Conservation (phyloP, 2,113 vertebrate genomes). For the Dipodomys spectabilis region DNA sequence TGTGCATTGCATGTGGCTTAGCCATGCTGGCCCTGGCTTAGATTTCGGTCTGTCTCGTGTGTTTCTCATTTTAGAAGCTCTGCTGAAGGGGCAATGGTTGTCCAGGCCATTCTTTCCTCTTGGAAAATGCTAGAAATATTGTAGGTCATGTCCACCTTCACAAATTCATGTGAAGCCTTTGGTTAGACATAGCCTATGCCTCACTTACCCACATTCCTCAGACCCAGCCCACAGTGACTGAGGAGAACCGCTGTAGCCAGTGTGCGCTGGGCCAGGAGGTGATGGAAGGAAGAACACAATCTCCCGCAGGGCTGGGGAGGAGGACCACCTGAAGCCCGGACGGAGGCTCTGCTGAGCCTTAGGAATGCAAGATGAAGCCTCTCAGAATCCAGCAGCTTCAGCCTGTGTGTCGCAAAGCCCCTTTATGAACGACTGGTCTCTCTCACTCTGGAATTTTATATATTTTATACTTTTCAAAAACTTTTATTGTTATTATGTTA, state of each 20-base stretch:
- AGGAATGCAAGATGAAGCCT: no score
- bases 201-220: not conserved
- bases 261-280: no score
- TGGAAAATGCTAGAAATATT: not conserved
- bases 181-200: no score
- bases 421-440: not conserved
- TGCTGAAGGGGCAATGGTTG: not conserved
- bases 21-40: not conserved
- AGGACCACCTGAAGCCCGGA: no score
- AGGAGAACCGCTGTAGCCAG: not conserved
- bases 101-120: no score
- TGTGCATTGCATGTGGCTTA: not conserved
- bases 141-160: no score
- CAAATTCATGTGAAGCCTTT: no score
- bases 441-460: not conserved
- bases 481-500: no score
- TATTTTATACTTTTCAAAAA: not conserved
- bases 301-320: no score
- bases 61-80: not conserved
- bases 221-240: not conserved
- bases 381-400: not conserved
- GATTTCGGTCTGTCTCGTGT: not conserved
- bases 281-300: no score
- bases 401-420: not conserved
- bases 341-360: no score